Evolutionary conservation across 2,113 vertebrate genomes (phyloP), one percentile per base, ranked within the genome.

Genomic region (Hemichromis elongatus): DNA sequence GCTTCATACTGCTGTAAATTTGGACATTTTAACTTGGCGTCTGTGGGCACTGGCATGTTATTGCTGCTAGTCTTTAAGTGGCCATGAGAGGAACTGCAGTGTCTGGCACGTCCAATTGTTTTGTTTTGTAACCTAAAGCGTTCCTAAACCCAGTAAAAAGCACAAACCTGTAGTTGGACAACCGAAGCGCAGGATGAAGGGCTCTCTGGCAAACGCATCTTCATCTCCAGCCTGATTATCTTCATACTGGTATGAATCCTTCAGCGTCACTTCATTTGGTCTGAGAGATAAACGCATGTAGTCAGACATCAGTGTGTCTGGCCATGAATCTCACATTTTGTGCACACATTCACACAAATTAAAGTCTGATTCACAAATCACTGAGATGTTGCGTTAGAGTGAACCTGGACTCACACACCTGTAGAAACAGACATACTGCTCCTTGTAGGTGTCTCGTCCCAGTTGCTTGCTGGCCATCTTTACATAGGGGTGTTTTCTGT

Each of bases 381-480:
- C 2, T 63, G 59, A 37, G 0, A 21, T 63, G 10, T n/a, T 56
- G 37, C 30, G 19, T 59, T 10, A 0, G 0, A 54, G 18, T 59
- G 66, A 77, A 47, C 6, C 28, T 13, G 5, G 9, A 21, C 50
- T 53, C 28, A 30, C 54, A 33, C 8, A 95, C 95, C 94, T 90
- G 90, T 92, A 95, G 81, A 95, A 90, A 70, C 91, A 95, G 12
- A 94, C 91, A 18, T 90, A 95, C 79, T 92, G 81, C 70, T 95
- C 94, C 78, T 93, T 95, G 81, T 95, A 94, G 35, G 63, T 85
- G 28, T 50, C 21, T 52, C 95, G 86, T 30, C 93, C 93, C 75
- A 95, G 77, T 5, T 77, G 70, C 1, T 2, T 1, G 82, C 95
- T 95, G 82, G 85, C 3, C 9, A 24, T 45, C 18, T 85, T 90